Evolutionary conservation across 2,888 invertebrate genomes (phyloP), one percentile per base, ranked within the genome.

Genomic region (Sepioteuthis lessoniana): DNA sequence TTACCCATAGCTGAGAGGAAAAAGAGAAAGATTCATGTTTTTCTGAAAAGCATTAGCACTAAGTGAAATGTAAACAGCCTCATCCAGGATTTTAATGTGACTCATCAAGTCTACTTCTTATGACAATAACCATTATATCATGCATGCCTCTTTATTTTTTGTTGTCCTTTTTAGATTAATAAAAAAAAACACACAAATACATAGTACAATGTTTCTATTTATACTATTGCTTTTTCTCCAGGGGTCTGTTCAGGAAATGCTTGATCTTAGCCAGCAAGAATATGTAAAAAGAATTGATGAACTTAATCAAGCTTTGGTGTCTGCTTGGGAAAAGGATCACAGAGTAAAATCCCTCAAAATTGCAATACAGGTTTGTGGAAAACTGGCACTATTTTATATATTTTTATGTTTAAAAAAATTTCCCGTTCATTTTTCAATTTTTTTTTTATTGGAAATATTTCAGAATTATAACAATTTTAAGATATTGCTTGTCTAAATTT

Each of bases 321-420:
- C 98, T 97, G 99, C 99, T 19, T 99, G 99, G 99, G 98, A 98
- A 96, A 98, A 98, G 47, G 99, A 99, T 97, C 99, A 99, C 97
- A 98, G 99, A 96, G 97, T 97, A 37, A 99, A 99, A 97, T 98
- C 99, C 13, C 98, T 99, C 90, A 99, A 99, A 98, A 99, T 99
- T 96, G 99, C 98, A 1, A 99, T 99, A 95, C 99, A 98, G 97
- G 98, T 98, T 76, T 76, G 76, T 76, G n/a, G 13, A 76, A 35
- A 76, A 13, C 76, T 13, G 35, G 16, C 10, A 16, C 16, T 76
- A 10, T 76, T 76, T 35, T 35, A n/a, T 76, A n/a, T 16, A n/a
- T 35, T 25, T 55, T 28, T 42, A 55, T 5, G 4, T 60, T 31
- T 60, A 5, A 35, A n/a, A 35, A 76, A n/a, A 76, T n/a, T 76